A percentile compares a stretch with the other conserved stretches of the same genome.
phyloP scores from a whole-genome alignment of 2,888 invertebrate genomes.

The Lagria hirta region DNA sequence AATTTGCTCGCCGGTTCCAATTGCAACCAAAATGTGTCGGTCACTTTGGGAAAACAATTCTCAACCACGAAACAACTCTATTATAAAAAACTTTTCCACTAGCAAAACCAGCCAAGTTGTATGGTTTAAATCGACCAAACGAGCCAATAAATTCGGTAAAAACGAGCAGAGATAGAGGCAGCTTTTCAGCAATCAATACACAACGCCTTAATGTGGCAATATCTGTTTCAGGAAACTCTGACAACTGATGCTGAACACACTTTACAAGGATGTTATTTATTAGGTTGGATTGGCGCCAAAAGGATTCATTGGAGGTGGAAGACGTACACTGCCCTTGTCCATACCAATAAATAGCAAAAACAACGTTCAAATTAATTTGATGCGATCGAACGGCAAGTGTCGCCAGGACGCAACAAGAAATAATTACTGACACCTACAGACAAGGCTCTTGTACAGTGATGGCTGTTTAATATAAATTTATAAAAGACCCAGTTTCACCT shows the following conservation, averaged over 20 bases:
- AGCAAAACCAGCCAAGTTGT: slow-evolving; percentile 22
- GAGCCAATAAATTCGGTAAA: slow-evolving; percentile 35
- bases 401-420: slow-evolving; percentile 7
- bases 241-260: slow-evolving; percentile 35
- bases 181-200: slow-evolving; percentile 38
- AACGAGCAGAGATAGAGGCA: slow-evolving; percentile 33
- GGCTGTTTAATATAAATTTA: too few species aligned
- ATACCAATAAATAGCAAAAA: slow-evolving; percentile 32
- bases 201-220: slow-evolving; percentile 36
- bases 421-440: slow-evolving; percentile 14
- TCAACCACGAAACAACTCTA: too few species aligned
- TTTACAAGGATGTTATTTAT: slow-evolving; percentile 33
- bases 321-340: slow-evolving; percentile 29
- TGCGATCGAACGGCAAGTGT: slow-evolving; percentile 2
- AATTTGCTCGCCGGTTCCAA: too few species aligned
- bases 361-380: slow-evolving; percentile 17
- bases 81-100: too few species aligned
- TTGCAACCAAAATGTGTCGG: too few species aligned
- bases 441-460: too few species aligned
- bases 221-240: slow-evolving; percentile 37
- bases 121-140: slow-evolving; percentile 28
- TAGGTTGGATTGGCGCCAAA: slow-evolving; percentile 35
- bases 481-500: too few species aligned
- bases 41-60: slow-evolving; percentile 19
- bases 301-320: slow-evolving; percentile 22